Evolutionary conservation across 2,797 vertebrate genomes (phyloP).

Genomic region (Oceanodroma leucorhoa): DNA sequence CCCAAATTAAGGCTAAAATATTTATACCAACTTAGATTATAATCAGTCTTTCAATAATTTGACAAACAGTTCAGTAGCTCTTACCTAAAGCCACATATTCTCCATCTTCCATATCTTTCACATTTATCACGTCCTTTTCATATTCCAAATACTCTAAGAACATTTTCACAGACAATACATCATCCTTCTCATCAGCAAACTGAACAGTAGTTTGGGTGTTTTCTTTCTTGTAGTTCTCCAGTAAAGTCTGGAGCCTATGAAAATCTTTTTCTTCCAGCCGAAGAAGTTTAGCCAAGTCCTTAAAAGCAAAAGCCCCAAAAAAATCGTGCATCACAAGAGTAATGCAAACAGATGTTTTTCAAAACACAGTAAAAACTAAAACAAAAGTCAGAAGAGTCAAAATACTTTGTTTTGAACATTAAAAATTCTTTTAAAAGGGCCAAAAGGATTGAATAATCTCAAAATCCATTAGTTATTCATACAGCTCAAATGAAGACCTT

Average conservation of each 20-base stretch:
- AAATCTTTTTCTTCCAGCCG: slow-evolving; percentile 83
- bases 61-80: neutral
- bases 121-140: slow-evolving; percentile 78
- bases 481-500: neutral
- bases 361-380: neutral
- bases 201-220: slow-evolving; percentile 76
- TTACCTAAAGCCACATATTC: slow-evolving; percentile 78
- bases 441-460: neutral
- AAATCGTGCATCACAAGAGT: neutral
- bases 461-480: neutral
- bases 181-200: slow-evolving; percentile 81
- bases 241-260: slow-evolving; percentile 75
- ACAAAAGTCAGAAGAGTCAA: neutral
- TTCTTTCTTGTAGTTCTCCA: slow-evolving; percentile 85
- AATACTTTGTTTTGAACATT: neutral
- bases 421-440: neutral
- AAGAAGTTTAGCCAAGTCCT: slow-evolving; percentile 78
- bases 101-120: slow-evolving; percentile 75
- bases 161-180: slow-evolving; percentile 75
- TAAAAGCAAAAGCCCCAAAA: neutral
- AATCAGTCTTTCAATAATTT: neutral
- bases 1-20: neutral
- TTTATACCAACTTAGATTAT: neutral
- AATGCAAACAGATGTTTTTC: neutral
- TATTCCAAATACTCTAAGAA: slow-evolving; percentile 90